Evolutionary conservation across 2,113 vertebrate genomes (phyloP).

Genomic region (Oryzias curvinotus): DNA sequence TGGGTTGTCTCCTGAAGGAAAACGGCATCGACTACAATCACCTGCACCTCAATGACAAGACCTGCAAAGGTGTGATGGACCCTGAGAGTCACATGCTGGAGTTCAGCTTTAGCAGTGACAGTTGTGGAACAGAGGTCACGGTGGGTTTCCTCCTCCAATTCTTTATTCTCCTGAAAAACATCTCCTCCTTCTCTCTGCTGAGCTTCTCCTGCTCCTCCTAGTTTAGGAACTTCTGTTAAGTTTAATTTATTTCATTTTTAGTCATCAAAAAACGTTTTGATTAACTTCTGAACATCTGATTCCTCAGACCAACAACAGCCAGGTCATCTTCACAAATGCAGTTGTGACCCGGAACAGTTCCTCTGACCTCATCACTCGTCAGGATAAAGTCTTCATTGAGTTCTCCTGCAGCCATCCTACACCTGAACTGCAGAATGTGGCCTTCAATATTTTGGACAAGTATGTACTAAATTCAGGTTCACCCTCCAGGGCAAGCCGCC

Average conservation of each 20-base stretch:
- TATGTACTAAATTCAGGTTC: not conserved
- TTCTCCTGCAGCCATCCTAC: conserved; percentile 30
- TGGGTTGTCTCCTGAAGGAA: not conserved
- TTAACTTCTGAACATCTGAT: not conserved
- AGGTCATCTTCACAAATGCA: conserved; percentile 29
- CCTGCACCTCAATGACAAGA: too few species aligned
- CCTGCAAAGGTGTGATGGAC: too few species aligned
- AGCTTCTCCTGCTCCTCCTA: too few species aligned
- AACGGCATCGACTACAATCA: too few species aligned
- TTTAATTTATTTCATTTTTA: not conserved
- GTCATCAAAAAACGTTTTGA: not conserved
- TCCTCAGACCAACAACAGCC: conserved; percentile 19
- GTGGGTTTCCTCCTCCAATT: not conserved
- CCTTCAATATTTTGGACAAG: conserved; percentile 25
- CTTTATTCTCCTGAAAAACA: not conserved
- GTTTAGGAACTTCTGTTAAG: not conserved
- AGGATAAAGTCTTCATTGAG: conserved; percentile 7
- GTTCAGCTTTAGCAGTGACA: not conserved
- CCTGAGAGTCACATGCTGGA: not conserved
- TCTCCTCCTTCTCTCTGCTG: too few species aligned
- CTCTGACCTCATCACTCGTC: conserved; percentile 14
- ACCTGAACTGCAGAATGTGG: not conserved
- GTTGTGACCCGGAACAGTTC: conserved; percentile 1
- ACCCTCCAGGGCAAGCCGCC: too few species aligned
- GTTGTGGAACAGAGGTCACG: not conserved